phyloP scores from a whole-genome alignment of 2,888 invertebrate species.

The Acrocyrtus sp. region DNA sequence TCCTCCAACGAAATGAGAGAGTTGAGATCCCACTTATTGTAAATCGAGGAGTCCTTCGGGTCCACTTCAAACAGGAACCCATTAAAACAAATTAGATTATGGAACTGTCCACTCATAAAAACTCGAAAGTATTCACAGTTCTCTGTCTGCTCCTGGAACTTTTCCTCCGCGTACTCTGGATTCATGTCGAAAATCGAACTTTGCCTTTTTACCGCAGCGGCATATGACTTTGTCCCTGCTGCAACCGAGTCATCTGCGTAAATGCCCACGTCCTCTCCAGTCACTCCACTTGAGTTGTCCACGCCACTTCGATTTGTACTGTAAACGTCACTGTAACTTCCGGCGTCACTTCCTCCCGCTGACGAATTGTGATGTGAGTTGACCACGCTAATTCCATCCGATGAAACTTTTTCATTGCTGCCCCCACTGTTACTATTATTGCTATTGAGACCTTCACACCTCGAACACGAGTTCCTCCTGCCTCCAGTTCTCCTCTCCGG shows the following conservation, averaged over 20 bases:
- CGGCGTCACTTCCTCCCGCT: slow-evolving; percentile 38
- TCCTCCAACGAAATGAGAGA: slow-evolving; percentile 55
- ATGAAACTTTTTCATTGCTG: slow-evolving; percentile 33
- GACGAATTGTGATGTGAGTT: slow-evolving; percentile 34
- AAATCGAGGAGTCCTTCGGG: slow-evolving; percentile 45
- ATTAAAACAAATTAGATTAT: slow-evolving; percentile 55
- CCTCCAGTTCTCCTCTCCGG: slow-evolving; percentile 27
- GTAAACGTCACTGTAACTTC: slow-evolving; percentile 36
- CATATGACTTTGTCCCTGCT: not conserved
- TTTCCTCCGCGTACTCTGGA: slow-evolving; percentile 45
- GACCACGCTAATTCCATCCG: slow-evolving; percentile 47
- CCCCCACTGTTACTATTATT: slow-evolving; percentile 22
- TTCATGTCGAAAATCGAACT: slow-evolving; percentile 51
- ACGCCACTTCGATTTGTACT: slow-evolving; percentile 9
- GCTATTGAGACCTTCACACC: slow-evolving; percentile 36
- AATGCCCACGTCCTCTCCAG: not conserved
- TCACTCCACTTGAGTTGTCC: slow-evolving; percentile 13
- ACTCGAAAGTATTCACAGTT: slow-evolving; percentile 53
- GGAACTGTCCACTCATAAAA: slow-evolving; percentile 56
- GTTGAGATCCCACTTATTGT: slow-evolving; percentile 61
- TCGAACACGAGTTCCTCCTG: slow-evolving; percentile 41
- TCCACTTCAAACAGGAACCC: slow-evolving; percentile 60
- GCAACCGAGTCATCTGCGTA: not conserved
- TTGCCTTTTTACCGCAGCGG: not conserved
- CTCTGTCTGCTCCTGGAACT: slow-evolving; percentile 41